A percentile compares a stretch with the other conserved stretches of the same genome.
phyloP scores from a whole-genome alignment of 2,888 invertebrate genomes.

The Malthinus seriepunctatus region DNA sequence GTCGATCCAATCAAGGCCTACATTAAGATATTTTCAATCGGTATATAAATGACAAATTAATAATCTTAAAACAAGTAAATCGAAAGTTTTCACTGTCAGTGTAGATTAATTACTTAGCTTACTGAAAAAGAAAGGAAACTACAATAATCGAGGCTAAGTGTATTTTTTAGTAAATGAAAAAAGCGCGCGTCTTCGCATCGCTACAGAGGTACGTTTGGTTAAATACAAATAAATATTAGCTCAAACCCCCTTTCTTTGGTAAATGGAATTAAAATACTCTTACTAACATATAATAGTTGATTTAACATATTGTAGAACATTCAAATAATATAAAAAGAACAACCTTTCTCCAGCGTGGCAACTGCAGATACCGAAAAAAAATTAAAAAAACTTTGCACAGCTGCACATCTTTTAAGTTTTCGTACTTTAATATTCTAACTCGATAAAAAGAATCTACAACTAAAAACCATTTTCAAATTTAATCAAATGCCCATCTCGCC shows the following conservation, averaged over 20 bases:
- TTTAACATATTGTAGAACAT: neutral
- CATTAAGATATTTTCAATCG: constrained; percentile 7
- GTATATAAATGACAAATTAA: constrained; percentile 8
- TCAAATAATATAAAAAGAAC: neutral
- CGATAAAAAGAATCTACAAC: neutral
- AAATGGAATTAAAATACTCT: too few relatives aligned
- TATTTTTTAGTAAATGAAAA: neutral
- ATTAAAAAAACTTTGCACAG: constrained; percentile 1
- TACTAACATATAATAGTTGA: too few relatives aligned
- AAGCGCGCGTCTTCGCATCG: too few relatives aligned
- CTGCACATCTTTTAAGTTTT: constrained; percentile 1
- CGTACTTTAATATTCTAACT: neutral
- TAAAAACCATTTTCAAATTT: constrained; percentile 1
- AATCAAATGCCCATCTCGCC: neutral
- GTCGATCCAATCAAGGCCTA: neutral
- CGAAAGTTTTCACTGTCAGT: constrained; percentile 2
- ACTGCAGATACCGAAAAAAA: neutral
- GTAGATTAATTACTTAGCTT: constrained; percentile 4
- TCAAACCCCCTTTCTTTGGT: too few relatives aligned
- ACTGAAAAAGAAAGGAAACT: constrained; percentile 4
- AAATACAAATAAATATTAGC: too few relatives aligned
- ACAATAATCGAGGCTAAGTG: constrained; percentile 1
- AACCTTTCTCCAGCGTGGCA: neutral
- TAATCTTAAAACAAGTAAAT: constrained; percentile 7
- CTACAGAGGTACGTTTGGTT: too few relatives aligned